phyloP scores from a whole-genome alignment of 1,140 invertebrate species.

The Euura saliciscinereae region DNA sequence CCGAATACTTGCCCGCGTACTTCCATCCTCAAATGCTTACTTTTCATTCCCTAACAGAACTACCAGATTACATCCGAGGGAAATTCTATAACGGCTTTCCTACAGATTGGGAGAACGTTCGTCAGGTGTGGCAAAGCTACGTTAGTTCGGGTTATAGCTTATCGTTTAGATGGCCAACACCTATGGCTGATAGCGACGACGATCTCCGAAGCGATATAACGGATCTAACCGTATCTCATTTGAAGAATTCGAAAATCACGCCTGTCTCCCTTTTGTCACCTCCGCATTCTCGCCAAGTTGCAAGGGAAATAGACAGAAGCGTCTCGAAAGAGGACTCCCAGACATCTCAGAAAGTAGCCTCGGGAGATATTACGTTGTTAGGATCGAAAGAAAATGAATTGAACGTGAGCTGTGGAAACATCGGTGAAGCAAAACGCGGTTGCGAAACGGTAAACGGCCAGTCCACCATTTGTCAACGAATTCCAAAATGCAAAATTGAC shows the following conservation, averaged over 20 bases:
- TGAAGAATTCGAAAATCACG: background rate
- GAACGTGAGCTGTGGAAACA: background rate
- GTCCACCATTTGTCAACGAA: background rate
- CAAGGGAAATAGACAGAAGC: background rate
- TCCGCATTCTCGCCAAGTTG: background rate
- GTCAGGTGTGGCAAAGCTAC: background rate
- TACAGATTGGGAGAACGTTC: background rate
- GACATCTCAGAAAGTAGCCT: no score
- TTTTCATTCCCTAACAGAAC: background rate
- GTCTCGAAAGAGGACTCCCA: background rate
- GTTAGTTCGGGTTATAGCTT: background rate
- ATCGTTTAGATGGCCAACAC: background rate
- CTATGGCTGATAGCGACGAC: background rate
- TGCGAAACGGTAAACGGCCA: background rate
- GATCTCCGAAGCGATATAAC: background rate
- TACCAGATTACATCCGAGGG: background rate
- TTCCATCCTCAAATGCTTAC: background rate
- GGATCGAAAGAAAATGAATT: background rate
- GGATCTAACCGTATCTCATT: background rate
- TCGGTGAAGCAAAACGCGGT: background rate
- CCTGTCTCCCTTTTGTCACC: background rate
- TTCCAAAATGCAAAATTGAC: conserved; percentile 3
- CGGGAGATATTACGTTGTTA: background rate
- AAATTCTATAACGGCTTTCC: background rate
- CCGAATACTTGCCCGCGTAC: background rate